Evolutionary conservation across 1,140 invertebrate species (phyloP).

Genomic region (Macrobrachium nipponense): DNA sequence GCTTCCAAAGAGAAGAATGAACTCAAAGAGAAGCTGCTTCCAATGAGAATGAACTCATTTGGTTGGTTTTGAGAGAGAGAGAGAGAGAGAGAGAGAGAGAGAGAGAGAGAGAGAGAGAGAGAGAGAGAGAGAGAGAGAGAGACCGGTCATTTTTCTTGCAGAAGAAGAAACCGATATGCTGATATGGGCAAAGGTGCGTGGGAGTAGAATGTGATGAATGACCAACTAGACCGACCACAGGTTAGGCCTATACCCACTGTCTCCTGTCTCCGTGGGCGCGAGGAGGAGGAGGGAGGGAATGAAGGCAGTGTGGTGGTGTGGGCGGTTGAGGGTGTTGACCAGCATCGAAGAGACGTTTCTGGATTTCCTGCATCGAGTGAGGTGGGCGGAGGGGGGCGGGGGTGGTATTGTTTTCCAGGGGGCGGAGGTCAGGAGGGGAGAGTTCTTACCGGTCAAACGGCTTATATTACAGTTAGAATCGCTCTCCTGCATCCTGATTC

Average conservation of each 20-base stretch:
- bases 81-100: slow-evolving; percentile 3
- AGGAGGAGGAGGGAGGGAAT: slow-evolving; percentile 1
- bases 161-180: not conserved
- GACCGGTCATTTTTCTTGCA: not conserved
- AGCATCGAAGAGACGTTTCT: too few species aligned
- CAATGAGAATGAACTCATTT: not conserved
- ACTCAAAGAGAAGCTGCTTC: too few species aligned
- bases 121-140: not conserved
- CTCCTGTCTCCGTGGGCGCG: not conserved
- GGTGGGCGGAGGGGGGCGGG: too few species aligned
- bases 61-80: not conserved
- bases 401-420: too few species aligned
- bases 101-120: slow-evolving; percentile 21
- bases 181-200: not conserved
- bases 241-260: too few species aligned
- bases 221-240: too few species aligned
- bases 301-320: not conserved
- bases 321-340: too few species aligned
- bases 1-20: too few species aligned
- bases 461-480: too few species aligned
- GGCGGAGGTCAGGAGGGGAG: not conserved
- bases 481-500: too few species aligned
- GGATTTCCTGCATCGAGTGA: too few species aligned
- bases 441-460: not conserved
- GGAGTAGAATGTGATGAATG: not conserved